These are phyloP conservation scores for Ardeotis arabs DNA, from an alignment of 2,113 vertebrate genomes.

Conservation along the genomic window DNA sequence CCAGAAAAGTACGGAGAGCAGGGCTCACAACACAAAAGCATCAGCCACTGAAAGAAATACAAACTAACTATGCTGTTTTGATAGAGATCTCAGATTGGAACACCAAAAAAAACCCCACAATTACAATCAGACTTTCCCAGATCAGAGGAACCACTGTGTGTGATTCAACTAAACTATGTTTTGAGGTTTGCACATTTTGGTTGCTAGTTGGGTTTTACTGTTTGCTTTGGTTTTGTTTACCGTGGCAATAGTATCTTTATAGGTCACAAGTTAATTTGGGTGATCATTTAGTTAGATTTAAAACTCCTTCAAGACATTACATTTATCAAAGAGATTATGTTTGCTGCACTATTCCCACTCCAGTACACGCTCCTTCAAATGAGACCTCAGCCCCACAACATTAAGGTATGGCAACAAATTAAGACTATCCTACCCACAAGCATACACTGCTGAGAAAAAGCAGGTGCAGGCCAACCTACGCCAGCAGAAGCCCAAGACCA, in stretches of 20 bases:
- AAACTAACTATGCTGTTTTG: background rate
- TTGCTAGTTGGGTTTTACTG: background rate
- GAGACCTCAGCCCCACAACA: background rate
- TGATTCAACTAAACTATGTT: background rate
- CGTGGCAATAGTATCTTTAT: background rate
- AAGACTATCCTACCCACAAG: background rate
- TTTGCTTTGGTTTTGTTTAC: conserved; percentile 1
- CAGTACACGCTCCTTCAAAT: background rate
- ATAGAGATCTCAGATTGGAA: background rate
- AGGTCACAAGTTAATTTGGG: background rate
- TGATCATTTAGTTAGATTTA: background rate
- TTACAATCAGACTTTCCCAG: conserved; percentile 16
- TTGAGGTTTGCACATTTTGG: background rate
- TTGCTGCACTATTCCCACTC: background rate
- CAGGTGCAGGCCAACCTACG: background rate
- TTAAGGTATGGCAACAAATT: background rate
- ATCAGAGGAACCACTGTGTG: background rate
- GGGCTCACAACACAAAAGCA: conserved; percentile 24
- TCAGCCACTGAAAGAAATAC: conserved; percentile 26
- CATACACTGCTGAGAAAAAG: background rate
- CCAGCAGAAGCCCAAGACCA: background rate
- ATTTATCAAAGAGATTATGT: background rate
- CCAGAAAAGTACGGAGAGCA: background rate
- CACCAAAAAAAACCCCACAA: background rate
- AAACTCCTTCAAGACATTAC: background rate